Conservation (phyloP, 2,797 vertebrate genomes). For the Chaetophractus vellerosus region DNA sequence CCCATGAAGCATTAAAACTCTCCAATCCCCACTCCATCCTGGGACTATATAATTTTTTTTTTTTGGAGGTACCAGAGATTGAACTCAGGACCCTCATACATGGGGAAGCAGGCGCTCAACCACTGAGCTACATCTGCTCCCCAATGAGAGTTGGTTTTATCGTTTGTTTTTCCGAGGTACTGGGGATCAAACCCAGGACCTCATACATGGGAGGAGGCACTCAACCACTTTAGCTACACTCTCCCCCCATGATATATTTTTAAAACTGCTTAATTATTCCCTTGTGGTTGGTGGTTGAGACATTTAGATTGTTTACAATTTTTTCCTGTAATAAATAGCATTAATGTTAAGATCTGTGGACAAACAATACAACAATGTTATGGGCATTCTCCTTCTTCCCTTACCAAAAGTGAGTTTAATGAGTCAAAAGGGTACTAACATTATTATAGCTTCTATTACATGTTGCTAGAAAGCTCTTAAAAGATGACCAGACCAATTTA, state of each 20-base stretch:
- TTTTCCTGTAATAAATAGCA: slow-evolving; percentile 39
- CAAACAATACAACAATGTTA: not conserved
- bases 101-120: too few species aligned
- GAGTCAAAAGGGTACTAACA: not conserved
- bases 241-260: not conserved
- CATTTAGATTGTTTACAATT: slow-evolving; percentile 9
- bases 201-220: too few species aligned
- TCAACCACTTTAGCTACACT: too few species aligned
- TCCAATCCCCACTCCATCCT: too few species aligned
- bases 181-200: too few species aligned
- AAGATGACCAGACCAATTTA: not conserved
- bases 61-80: too few species aligned
- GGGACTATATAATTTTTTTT: too few species aligned
- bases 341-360: not conserved
- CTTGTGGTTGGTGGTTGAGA: not conserved
- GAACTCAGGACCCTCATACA: too few species aligned
- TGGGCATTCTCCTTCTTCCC: not conserved
- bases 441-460: not conserved
- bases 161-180: too few species aligned
- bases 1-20: too few species aligned
- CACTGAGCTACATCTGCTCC: too few species aligned
- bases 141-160: too few species aligned
- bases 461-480: not conserved
- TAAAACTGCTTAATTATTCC: not conserved
- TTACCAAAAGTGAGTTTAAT: not conserved